Conservation (phyloP, 2,888 invertebrate genomes). For the Drosophila vallismaia region DNA sequence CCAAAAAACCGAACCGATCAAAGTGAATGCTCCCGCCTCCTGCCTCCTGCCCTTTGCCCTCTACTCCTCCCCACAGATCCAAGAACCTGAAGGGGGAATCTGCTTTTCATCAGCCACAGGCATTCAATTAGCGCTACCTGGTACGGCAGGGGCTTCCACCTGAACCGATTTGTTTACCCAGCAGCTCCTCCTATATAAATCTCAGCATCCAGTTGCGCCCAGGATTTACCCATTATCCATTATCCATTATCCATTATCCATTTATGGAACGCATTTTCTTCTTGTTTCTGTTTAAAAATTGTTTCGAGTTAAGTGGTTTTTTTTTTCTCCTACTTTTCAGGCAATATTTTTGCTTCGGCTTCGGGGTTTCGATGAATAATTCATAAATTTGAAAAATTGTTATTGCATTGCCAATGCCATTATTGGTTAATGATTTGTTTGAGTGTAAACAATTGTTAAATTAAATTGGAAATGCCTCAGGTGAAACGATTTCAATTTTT, state of each 20-base stretch:
- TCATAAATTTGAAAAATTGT: conserved; percentile 38
- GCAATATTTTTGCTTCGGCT: neutral
- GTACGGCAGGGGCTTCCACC: conserved; percentile 29
- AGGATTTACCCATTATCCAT: conserved; percentile 55
- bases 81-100: conserved; percentile 34
- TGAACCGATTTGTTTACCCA: conserved; percentile 53
- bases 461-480: neutral
- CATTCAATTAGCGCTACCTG: conserved; percentile 62
- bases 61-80: neutral
- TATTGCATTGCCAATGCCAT: conserved; percentile 37
- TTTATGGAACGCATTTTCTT: conserved; percentile 25
- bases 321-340: conserved; percentile 10
- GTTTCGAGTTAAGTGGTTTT: conserved; percentile 64
- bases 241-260: conserved; percentile 28
- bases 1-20: conserved; percentile 12
- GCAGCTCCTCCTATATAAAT: conserved; percentile 54
- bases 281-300: conserved; percentile 67
- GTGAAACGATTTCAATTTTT: neutral
- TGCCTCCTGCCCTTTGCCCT: conserved; percentile 16
- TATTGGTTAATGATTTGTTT: conserved; percentile 32
- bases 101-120: conserved; percentile 74
- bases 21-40: conserved; percentile 6
- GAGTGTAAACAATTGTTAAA: conserved; percentile 14
- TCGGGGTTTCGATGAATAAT: conserved; percentile 50
- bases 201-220: conserved; percentile 61